Evolutionary conservation across 2,888 invertebrate genomes (phyloP).

Genomic region (Phortica okadai): DNA sequence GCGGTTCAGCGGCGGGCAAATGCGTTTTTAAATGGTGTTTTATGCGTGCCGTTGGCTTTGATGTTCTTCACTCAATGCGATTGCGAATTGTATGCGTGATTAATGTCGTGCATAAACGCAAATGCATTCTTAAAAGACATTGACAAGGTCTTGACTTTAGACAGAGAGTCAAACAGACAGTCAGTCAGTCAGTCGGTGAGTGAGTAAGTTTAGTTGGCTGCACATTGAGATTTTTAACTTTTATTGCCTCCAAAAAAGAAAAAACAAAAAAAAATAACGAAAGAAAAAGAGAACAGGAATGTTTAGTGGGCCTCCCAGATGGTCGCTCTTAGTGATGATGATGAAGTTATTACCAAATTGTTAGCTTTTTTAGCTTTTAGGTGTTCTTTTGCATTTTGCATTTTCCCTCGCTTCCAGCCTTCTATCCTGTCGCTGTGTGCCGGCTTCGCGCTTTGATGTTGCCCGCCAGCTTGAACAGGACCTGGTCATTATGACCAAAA

Average conservation of each 20-base stretch:
- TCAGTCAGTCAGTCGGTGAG: too few species aligned
- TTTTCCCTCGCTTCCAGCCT: not conserved
- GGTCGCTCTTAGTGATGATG: slow-evolving; percentile 56
- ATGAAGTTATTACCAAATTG: slow-evolving; percentile 76
- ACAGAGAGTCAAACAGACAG: not conserved
- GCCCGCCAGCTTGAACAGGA: slow-evolving; percentile 37
- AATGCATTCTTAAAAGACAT: slow-evolving; percentile 66
- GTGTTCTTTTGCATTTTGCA: slow-evolving; percentile 2
- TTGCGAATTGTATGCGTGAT: slow-evolving; percentile 60
- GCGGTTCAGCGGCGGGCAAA: slow-evolving; percentile 51
- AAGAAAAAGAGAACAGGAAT: too few species aligned
- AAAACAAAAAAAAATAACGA: not conserved
- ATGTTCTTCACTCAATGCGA: slow-evolving; percentile 50
- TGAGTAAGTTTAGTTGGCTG: too few species aligned
- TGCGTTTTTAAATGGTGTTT: slow-evolving; percentile 73
- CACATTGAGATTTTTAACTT: slow-evolving; percentile 35
- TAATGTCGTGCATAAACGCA: slow-evolving; percentile 72
- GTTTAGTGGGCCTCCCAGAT: slow-evolving; percentile 73
- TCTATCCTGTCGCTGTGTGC: slow-evolving; percentile 63
- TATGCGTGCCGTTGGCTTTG: slow-evolving; percentile 65
- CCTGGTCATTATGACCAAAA: slow-evolving; percentile 47
- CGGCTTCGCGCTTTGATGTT: slow-evolving; percentile 65
- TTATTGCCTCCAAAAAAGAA: slow-evolving; percentile 23
- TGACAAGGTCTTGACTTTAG: slow-evolving; percentile 69
- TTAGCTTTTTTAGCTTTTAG: slow-evolving; percentile 20